A percentile compares a stretch with the other conserved stretches of the same genome.
phyloP scores from a whole-genome alignment of 2,797 vertebrate genomes.

The Tinamus major region DNA sequence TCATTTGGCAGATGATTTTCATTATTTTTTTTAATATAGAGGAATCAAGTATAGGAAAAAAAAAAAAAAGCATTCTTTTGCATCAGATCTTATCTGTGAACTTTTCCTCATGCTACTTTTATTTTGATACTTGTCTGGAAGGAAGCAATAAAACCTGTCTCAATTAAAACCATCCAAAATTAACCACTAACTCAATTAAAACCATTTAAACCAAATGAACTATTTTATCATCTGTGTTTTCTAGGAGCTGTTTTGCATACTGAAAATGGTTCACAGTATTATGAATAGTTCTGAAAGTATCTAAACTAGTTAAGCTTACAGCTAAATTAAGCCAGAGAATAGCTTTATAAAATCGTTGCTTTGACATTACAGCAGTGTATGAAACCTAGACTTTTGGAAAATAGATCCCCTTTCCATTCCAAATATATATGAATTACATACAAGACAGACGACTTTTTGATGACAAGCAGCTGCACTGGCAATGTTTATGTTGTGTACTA shows the following conservation, averaged over 20 bases:
- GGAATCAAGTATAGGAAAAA: background rate
- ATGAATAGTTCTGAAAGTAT: constrained; percentile 4
- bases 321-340: background rate
- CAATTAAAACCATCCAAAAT: background rate
- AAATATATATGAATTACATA: background rate
- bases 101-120: background rate
- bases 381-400: background rate
- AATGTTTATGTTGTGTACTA: background rate
- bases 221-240: background rate
- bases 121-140: background rate
- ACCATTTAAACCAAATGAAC: background rate
- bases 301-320: background rate
- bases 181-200: background rate
- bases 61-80: background rate
- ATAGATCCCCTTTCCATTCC: background rate
- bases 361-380: background rate
- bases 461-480: background rate
- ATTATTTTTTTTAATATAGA: background rate
- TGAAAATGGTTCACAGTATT: constrained; percentile 11
- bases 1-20: constrained; percentile 7
- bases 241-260: background rate
- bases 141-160: background rate
- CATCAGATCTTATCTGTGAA: background rate
- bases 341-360: background rate
- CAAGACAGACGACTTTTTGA: background rate